Base-by-base conservation (phyloP, 2,888 invertebrate genomes). In the Athalia circularis region DNA sequence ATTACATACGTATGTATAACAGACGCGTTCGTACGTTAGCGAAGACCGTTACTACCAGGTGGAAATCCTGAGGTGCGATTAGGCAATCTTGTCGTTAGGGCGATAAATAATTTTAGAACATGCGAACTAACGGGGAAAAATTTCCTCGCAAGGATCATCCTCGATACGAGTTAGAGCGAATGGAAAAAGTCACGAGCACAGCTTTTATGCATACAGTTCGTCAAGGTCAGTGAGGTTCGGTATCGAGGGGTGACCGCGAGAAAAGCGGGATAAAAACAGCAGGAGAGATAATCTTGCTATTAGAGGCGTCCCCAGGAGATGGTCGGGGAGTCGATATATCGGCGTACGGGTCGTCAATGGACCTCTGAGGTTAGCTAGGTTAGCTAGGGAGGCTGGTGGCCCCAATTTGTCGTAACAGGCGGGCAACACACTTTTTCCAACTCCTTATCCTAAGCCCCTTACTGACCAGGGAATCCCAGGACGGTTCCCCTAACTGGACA, bases 391-490 rank as follows among this genome's bases (percentile, higher is more conserved):
- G 83, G 81, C 78, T 83, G 84, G 85, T 85, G 85, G 83, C 84
- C 85, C 87, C 90, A 90, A 90, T 90, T 90, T 90, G 90, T 90
- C 87, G 84, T 89, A 89, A 89, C 87, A 88, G 88, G 85, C 88
- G 83, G 80, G 82, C 85, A 80, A 84, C 84, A 83, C 83, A 82
- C 78, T 85, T 84, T 84, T 84, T 83, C 83, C 79, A 81, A 80
- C 85, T 86, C 82, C 87, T 87, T 86, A 85, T 85, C 85, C 86
- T 84, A 84, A 85, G 83, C 84, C 84, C 82, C 81, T 79, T 65
- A 79, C 79, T 80, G 72, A 78, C 75, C 62, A 75, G 80, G 79
- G 80, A 80, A 77, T 59, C 78, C 67, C 78, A 74, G 65, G 65
- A 74, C 70, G 74, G 72, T 84, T 80, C 81, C 84, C 82, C 84